These are phyloP conservation scores for Rhabditoides inermis DNA, from an alignment of 2,888 invertebrate genomes.

Conservation along the genomic window DNA sequence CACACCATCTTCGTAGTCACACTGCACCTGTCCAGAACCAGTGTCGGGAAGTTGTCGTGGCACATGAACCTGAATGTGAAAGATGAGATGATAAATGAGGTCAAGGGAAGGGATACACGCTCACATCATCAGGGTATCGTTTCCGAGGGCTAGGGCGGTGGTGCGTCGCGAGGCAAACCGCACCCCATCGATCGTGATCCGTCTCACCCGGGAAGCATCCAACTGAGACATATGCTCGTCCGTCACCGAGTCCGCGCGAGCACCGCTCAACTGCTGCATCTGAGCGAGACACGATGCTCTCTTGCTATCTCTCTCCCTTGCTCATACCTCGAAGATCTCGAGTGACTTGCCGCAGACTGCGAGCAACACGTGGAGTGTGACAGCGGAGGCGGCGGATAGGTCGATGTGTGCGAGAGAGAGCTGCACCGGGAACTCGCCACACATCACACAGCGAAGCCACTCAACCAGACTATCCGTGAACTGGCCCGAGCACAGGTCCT, in stretches of 20 bases:
- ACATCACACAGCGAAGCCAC: constrained; percentile 4
- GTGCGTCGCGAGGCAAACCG: too few relatives aligned
- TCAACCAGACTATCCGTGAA: constrained; percentile 5
- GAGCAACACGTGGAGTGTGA: constrained; percentile 3
- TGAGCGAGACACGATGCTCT: too few relatives aligned
- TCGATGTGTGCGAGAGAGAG: constrained; percentile 5
- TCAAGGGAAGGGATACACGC: not conserved
- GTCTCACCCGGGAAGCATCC: constrained; percentile 3
- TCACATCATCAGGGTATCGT: too few relatives aligned
- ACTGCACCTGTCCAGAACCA: constrained; percentile 5
- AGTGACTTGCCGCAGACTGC: constrained; percentile 1
- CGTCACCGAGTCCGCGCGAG: constrained; percentile 1
- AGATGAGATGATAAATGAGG: too few relatives aligned
- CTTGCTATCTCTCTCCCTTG: too few relatives aligned
- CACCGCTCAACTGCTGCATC: constrained; percentile 2
- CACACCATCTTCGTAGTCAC: constrained; percentile 5
- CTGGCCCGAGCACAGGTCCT: not conserved
- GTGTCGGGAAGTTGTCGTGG: constrained; percentile 5
- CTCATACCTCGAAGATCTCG: constrained; percentile 2
- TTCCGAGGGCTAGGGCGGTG: too few relatives aligned
- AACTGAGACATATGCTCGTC: constrained; percentile 7
- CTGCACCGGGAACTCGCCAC: not conserved
- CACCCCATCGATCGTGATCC: too few relatives aligned
- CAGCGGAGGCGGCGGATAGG: constrained; percentile 1
- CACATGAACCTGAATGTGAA: too few relatives aligned